Evolutionary conservation across 1,140 invertebrate genomes (phyloP).

Genomic region (Littorina saxatilis): DNA sequence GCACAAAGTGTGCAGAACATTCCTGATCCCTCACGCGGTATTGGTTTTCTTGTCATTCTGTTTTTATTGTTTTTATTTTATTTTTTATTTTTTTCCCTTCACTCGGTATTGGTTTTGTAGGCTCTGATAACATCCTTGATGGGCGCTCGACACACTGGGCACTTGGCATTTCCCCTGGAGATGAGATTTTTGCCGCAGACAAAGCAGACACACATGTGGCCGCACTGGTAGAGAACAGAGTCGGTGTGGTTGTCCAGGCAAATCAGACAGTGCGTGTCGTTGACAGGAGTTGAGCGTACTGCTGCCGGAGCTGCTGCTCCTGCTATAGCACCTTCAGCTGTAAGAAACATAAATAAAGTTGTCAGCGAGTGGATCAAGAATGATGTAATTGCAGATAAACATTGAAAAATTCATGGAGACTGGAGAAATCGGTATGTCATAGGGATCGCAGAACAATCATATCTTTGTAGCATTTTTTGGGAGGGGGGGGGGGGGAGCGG

Average conservation of each 20-base stretch:
- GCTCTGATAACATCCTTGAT: constrained; percentile 73
- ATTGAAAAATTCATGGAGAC: too few species aligned
- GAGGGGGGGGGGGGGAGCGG: too few species aligned
- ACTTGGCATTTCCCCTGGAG: constrained; percentile 57
- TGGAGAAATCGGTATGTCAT: too few species aligned
- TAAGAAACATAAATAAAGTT: too few species aligned
- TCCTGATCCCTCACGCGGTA: too few species aligned
- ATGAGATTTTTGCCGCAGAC: constrained; percentile 69
- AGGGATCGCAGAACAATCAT: too few species aligned
- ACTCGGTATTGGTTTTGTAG: constrained; percentile 68
- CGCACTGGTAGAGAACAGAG: constrained; percentile 74
- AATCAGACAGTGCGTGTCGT: constrained; percentile 71
- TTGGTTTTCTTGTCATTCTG: too few species aligned
- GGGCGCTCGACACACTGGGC: constrained; percentile 74
- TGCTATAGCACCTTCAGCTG: constrained; percentile 37
- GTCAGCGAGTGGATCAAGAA: too few species aligned
- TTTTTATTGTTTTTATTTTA: too few species aligned
- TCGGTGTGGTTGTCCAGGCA: constrained; percentile 71
- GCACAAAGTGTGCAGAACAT: too few species aligned
- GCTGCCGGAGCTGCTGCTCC: constrained; percentile 6
- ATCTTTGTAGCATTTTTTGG: too few species aligned
- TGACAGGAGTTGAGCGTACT: constrained; percentile 54
- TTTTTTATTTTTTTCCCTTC: constrained; percentile 31
- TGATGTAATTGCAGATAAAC: too few species aligned
- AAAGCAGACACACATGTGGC: constrained; percentile 74